Evolutionary conservation across 2,113 vertebrate species (phyloP), one percentile per base, ranked within the genome.

Genomic region (Labeo catla): DNA sequence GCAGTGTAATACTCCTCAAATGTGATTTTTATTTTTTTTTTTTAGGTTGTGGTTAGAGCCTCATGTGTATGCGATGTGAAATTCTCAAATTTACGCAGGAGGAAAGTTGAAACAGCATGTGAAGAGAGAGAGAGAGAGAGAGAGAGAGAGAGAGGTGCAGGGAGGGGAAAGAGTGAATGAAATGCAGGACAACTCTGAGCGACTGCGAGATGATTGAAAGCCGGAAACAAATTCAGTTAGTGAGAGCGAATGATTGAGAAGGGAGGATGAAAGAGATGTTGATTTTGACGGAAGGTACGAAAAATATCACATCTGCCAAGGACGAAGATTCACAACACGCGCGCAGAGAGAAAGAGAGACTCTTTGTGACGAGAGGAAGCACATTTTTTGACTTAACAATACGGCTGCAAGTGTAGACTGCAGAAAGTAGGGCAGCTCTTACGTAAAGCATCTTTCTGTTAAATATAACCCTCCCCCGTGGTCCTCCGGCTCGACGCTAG

Each of bases 351-450:
- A 86, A 74, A 49, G 10, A 47, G 73, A 78, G 59, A 54, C 73
- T 84, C 78, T 81, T n/a, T 59, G 23, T 86, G 54, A 81, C 66
- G 61, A 84, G 65, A 34, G 39, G 45, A 76, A 23, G 76, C 61
- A 54, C 23, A 16, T 16, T 47, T 47, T 86, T 54, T 28, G 80
- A 86, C 79, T 77, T 87, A 74, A 76, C 78, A 28, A 70, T 68
- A 39, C 45, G 13, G 36, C 86, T 65, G 72, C 50, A 59, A 83
- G 68, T 72, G 68, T 78, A 84, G 78, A 84, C 76, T 61, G 87
- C 84, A 74, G 74, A 77, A 91, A 91, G 89, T 91, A 88, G 91
- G 87, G 65, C 89, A 91, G 78, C 87, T 76, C 72, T 87, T 91
- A 66, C 79, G 84, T 84, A 91, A 89, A 83, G 49, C 81, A 76